phyloP scores from a whole-genome alignment of 2,888 invertebrate genomes.

The Hermaeophaga mercurialis region DNA sequence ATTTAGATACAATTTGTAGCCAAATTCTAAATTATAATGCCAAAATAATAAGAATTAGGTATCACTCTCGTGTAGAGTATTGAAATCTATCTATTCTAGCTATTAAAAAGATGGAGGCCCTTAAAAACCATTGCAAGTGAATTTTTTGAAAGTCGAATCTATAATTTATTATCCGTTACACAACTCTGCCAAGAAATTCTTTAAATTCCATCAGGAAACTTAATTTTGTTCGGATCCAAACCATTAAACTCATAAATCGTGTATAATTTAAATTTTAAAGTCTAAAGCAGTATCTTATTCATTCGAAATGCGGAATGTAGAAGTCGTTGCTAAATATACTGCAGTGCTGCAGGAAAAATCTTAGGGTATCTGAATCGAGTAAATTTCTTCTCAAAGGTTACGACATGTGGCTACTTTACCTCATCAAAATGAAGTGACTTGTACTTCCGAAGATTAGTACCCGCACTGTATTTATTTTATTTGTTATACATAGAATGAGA shows the following conservation, averaged over 20 bases:
- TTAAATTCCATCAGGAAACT: conserved; percentile 1
- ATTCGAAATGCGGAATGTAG: conserved; percentile 30
- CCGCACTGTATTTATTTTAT: too few relatives aligned
- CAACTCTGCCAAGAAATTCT: neutral
- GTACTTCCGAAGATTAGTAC: too few relatives aligned
- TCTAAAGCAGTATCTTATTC: conserved; percentile 19
- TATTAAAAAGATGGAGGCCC: too few relatives aligned
- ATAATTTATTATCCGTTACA: neutral
- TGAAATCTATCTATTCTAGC: too few relatives aligned
- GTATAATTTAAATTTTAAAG: conserved; percentile 22
- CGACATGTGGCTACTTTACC: too few relatives aligned
- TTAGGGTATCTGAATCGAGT: conserved; percentile 17
- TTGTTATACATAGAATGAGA: too few relatives aligned
- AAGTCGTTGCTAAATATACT: conserved; percentile 42
- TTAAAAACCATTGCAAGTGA: too few relatives aligned
- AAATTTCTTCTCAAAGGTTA: neutral
- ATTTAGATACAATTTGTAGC: too few relatives aligned
- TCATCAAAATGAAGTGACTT: too few relatives aligned
- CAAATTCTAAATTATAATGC: too few relatives aligned
- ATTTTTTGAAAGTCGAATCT: neutral
- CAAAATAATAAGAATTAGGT: too few relatives aligned
- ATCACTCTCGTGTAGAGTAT: too few relatives aligned
- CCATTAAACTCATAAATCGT: conserved; percentile 17
- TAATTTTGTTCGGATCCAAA: conserved; percentile 9
- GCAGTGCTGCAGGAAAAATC: conserved; percentile 48